These are phyloP conservation scores for Psilopsiagon aymara DNA, from an alignment of 2,113 vertebrate genomes.

Conservation along the genomic window DNA sequence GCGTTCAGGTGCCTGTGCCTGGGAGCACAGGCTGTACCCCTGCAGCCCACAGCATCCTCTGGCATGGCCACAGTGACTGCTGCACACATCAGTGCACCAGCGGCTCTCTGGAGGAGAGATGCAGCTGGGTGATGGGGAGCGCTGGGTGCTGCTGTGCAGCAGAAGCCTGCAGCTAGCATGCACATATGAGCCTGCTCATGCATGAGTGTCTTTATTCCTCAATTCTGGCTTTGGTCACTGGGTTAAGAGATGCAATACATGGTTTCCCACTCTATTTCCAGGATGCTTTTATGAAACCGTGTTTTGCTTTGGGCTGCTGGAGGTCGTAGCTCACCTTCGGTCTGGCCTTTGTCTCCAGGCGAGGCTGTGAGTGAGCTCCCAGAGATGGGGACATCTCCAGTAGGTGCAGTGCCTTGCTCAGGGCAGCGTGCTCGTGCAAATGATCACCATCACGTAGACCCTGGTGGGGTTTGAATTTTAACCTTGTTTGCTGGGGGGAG, in stretches of 20 bases:
- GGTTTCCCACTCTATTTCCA: not conserved
- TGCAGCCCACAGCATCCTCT: not conserved
- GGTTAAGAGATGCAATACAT: not conserved
- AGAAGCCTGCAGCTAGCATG: not conserved
- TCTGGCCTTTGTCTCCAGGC: not conserved
- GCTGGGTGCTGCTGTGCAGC: accelerated
- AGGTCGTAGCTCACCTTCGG: accelerated
- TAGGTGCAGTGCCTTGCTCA: not conserved
- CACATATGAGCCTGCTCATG: not conserved
- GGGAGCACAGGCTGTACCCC: not conserved
- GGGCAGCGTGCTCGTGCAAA: not conserved
- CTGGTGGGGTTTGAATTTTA: not conserved
- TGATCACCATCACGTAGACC: not conserved
- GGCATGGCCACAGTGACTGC: accelerated
- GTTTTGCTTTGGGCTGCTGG: not conserved
- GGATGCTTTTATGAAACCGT: accelerated
- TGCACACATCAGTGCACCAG: not conserved
- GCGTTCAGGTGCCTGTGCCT: not conserved
- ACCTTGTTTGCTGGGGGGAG: not conserved
- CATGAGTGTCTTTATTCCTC: not conserved
- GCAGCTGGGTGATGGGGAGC: accelerated
- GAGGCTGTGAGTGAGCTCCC: not conserved
- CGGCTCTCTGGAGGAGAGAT: not conserved
- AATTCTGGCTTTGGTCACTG: not conserved
- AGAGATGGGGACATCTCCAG: not conserved